Evolutionary conservation across 2,888 invertebrate genomes (phyloP), one percentile per base, ranked within the genome.

Genomic region (Aleiodes testaceus): DNA sequence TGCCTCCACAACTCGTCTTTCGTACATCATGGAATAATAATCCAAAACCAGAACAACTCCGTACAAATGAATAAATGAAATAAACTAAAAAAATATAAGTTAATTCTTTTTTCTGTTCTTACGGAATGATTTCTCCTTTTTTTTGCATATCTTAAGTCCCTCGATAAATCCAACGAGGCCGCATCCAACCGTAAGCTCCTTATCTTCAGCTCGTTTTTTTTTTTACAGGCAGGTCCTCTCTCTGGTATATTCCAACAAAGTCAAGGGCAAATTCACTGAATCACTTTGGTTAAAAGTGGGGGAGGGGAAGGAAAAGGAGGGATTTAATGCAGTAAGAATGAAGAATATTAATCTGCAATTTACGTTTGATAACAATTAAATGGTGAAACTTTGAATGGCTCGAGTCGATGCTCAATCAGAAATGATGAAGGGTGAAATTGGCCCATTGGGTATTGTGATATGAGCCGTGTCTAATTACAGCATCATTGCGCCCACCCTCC

Each of bases 391-490:
- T n/a, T n/a, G n/a, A n/a, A n/a, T n/a, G n/a, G n/a, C n/a, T n/a
- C n/a, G n/a, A n/a, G n/a, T n/a, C n/a, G n/a, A n/a, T n/a, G n/a
- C n/a, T 55, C 30, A 55, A 55, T 55, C 55, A 55, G 7, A 36
- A 36, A 36, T 11, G 36, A 55, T 55, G n/a, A n/a, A n/a, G n/a
- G 36, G 44, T 42, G 18, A 36, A 16, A 63, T 63, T 63, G 44
- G 61, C 44, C 14, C 44, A 44, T 63, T 11, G 61, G 20, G 5
- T n/a, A 16, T 16, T 63, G 81, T 83, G 83, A 85, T 84, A 84
- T 84, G 85, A 86, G 84, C 81, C 84, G 84, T 86, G 84, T 84
- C 86, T 84, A 85, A 86, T 86, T 85, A 83, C 16, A 63, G 79
- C 81, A 84, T 82, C 81, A 81, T 79, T 77, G 72, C 68, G 50